Evolutionary conservation across 2,113 vertebrate genomes (phyloP), one percentile per base, ranked within the genome.

Genomic region (Ailurus styani): DNA sequence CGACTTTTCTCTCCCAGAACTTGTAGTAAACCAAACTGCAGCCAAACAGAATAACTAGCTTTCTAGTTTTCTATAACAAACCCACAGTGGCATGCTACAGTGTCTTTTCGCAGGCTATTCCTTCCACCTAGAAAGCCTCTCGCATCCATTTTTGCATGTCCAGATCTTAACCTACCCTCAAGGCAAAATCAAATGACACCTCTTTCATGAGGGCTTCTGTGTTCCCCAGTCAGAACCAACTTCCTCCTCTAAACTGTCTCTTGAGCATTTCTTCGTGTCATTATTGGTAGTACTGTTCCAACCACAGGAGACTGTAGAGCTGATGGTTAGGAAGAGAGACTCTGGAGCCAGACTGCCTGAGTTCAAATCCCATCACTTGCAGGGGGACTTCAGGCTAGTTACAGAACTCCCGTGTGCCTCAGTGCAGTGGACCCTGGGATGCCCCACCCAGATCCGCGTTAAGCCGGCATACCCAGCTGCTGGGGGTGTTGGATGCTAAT

Each of bases 21-120:
- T 85, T 87, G 75, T 50, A 52, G 81, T 66, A 94, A 87, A 13
- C 23, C 75, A 68, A 92, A 68, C 31, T 4, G 20, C 78, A 96
- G 52, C 2, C 40, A 37, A 93, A 89, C 18, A 68, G 47, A 91
- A 57, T 57, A 82, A 90, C 7, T 21, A 87, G n/a, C 6, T 93
- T 94, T 90, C 7, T 21, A 87, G n/a, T 5, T 93, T 94, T 90
- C 85, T 60, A 75, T 0, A 81, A 91, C 31, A 75, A 87, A 93
- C 18, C 7, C 50, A n/a, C 12, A 72, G 20, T 73, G 57, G 42
- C 55, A 68, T 42, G 20, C 62, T 25, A 37, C 15, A 42, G n/a
- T 93, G 64, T 45, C 93, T 96, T 95, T 94, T 97, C 77, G 95
- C 37, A 37, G 37, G 45, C 42, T 78, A 55, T 20, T 92, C 84